These are phyloP conservation scores for Tricholaema leucomelas DNA, from an alignment of 2,113 vertebrate species.

Conservation along the genomic window DNA sequence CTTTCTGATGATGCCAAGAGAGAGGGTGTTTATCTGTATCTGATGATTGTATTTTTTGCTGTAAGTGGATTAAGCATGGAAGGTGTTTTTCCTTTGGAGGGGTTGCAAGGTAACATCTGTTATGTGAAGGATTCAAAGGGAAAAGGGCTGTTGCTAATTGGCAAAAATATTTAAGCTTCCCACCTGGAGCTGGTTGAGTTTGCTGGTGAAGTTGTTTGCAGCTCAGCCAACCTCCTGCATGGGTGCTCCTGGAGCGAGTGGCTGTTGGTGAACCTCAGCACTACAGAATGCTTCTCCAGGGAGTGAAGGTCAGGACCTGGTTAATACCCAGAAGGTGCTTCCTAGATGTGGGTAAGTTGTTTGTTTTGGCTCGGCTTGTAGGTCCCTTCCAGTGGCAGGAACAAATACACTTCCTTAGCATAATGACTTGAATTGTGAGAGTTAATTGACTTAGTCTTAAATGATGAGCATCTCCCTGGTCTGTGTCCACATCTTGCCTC, in stretches of 20 bases:
- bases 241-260: rapidly evolving
- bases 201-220: not conserved
- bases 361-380: not conserved
- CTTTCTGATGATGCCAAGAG: not conserved
- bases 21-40: not conserved
- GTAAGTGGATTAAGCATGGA: not conserved
- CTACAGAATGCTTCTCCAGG: not conserved
- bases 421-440: not conserved
- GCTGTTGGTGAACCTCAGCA: rapidly evolving
- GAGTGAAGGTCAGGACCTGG: not conserved
- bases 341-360: not conserved
- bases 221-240: rapidly evolving
- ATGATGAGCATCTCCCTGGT: not conserved
- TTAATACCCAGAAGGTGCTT: not conserved
- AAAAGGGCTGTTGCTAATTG: not conserved
- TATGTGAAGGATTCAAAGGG: not conserved
- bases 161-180: not conserved
- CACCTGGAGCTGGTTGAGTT: not conserved
- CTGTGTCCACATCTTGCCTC: not conserved
- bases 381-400: not conserved
- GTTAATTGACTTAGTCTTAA: not conserved
- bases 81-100: not conserved
- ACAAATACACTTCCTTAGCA: not conserved
- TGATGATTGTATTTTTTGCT: not conserved
- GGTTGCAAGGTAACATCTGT: not conserved